Evolutionary conservation across 2,888 invertebrate species (phyloP), one percentile per base, ranked within the genome.

Genomic region (Pollenia labialis): DNA sequence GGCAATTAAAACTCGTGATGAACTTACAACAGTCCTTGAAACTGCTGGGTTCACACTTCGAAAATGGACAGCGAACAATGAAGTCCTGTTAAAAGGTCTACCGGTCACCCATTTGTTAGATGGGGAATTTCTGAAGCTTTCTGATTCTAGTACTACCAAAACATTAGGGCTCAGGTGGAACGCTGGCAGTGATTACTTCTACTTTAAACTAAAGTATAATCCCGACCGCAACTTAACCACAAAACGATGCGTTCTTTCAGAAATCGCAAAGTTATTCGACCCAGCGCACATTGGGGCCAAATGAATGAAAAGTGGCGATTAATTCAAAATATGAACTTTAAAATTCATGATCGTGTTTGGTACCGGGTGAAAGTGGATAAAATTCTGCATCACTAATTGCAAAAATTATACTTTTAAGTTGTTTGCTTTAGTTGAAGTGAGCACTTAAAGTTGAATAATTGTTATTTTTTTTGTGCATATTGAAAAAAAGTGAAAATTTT

Each of bases 131-230:
- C 46, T 64, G 11, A 42, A 64, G 42, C 48, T 48, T 4, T 66
- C 66, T 1, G 48, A 66, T 4, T 48, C 11, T 16, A 66, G 52
- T n/a, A 40, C n/a, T n/a, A 52, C 52, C 1, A 52, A 69, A 10
- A 68, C 68, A 1, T 18, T 68, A 40, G 68, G 68, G 12, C 50
- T 68, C 0, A 48, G 50, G 11, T 68, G 68, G 68, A 68, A 68
- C 14, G 68, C 50, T n/a, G 68, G 40, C 4, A 68, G 14, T 12
- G 68, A 68, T n/a, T 9, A 48, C 6, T 32, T 68, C 32, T 32
- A 12, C 14, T 50, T 50, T 8, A 50, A 48, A 23, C 18, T 68
- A 1, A 48, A 68, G 23, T 3, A 1, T 44, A n/a, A n/a, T 2
- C 44, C 60, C 40, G 40, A 60, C 12, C 32, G 40, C 9, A 12